These are phyloP conservation scores for Scolopax mira DNA, from an alignment of 2,113 vertebrate species.

Conservation along the genomic window DNA sequence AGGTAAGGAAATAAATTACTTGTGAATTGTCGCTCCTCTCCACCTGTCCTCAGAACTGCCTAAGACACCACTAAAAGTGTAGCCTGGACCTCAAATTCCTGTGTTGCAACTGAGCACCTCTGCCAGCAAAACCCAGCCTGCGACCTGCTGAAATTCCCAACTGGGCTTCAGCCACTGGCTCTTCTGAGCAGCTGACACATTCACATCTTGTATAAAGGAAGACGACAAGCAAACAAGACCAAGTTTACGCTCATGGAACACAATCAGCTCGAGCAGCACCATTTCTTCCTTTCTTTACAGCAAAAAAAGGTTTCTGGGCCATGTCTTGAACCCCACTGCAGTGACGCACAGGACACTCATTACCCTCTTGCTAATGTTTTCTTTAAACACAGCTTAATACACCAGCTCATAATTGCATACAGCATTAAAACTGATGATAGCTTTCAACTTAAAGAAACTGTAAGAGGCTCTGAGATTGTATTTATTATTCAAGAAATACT, in stretches of 20 bases:
- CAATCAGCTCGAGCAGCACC: background rate
- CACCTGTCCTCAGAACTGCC: background rate
- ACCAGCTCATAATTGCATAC: slow-evolving; percentile 13
- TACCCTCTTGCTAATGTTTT: background rate
- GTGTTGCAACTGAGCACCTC: background rate
- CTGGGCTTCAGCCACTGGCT: background rate
- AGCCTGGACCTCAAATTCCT: background rate
- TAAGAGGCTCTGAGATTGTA: slow-evolving; percentile 43
- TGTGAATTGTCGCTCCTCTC: background rate
- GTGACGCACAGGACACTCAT: background rate
- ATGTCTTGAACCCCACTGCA: background rate
- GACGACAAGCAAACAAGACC: background rate
- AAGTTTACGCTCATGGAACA: background rate
- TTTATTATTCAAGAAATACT: slow-evolving; percentile 72
- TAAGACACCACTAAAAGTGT: background rate
- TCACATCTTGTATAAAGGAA: accelerated
- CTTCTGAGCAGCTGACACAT: background rate
- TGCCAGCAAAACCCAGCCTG: background rate
- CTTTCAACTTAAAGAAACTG: slow-evolving; percentile 47
- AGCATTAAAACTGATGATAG: slow-evolving; percentile 20
- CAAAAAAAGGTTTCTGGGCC: background rate
- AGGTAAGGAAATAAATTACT: background rate
- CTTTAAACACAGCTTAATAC: background rate
- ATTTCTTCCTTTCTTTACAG: background rate
- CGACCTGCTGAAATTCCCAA: background rate